These are phyloP conservation scores for Xestia xanthographa DNA, from an alignment of 2,888 invertebrate genomes.

Conservation along the genomic window DNA sequence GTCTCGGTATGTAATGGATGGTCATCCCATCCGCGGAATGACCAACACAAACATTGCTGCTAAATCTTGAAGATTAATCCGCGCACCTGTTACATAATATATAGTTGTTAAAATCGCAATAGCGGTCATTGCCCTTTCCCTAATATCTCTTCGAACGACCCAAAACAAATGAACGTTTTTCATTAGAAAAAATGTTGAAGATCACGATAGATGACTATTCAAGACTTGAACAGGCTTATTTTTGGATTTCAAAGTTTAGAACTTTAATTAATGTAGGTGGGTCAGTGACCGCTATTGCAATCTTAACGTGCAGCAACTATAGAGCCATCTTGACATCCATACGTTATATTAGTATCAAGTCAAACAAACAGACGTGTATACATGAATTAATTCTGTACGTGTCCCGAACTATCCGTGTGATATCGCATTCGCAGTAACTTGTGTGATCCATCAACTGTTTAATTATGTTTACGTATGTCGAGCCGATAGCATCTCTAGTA, in stretches of 20 bases:
- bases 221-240: too few species aligned
- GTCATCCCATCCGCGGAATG: not conserved
- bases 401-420: constrained; percentile 2
- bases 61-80: not conserved
- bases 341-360: not conserved
- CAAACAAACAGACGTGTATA: not conserved
- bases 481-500: constrained; percentile 42
- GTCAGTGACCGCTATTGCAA: too few species aligned
- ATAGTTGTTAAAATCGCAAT: too few species aligned
- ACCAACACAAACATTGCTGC: not conserved
- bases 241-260: too few species aligned
- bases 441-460: constrained; percentile 48
- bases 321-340: not conserved
- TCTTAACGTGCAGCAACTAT: too few species aligned
- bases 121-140: too few species aligned
- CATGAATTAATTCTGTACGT: constrained; percentile 35
- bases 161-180: too few species aligned
- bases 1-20: not conserved
- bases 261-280: too few species aligned
- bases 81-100: not conserved
- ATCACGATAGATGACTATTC: too few species aligned
- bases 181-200: too few species aligned
- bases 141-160: too few species aligned
- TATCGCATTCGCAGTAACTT: constrained; percentile 20
- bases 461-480: constrained; percentile 55